These are phyloP conservation scores for Zaprionus vittiger DNA, from an alignment of 1,140 invertebrate species.

Conservation along the genomic window DNA sequence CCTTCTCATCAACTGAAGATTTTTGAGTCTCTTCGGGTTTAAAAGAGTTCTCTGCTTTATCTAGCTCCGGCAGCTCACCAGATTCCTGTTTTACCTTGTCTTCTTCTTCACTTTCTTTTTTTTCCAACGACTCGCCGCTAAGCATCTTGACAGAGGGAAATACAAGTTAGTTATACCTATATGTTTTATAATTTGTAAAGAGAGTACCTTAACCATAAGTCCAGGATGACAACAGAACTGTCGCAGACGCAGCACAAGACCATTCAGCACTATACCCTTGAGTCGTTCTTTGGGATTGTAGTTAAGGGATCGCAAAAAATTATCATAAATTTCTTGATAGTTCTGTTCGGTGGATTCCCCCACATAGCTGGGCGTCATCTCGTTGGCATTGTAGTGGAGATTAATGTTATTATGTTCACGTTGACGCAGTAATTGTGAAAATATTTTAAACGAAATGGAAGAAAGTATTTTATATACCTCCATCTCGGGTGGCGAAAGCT, in stretches of 20 bases:
- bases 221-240: slow-evolving; percentile 68
- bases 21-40: not conserved
- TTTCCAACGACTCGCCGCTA: slow-evolving; percentile 1
- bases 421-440: slow-evolving; percentile 45
- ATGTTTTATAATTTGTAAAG: not conserved
- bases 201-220: slow-evolving; percentile 43
- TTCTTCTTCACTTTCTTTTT: not conserved
- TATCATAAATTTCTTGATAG: slow-evolving; percentile 37
- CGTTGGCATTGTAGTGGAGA: slow-evolving; percentile 38
- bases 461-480: slow-evolving; percentile 55
- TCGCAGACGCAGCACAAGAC: slow-evolving; percentile 54
- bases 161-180: not conserved
- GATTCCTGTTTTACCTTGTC: not conserved
- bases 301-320: slow-evolving; percentile 46
- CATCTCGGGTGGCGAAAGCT: slow-evolving; percentile 43
- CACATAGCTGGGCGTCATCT: slow-evolving; percentile 37
- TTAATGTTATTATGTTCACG: slow-evolving; percentile 41
- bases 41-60: not conserved
- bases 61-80: not conserved
- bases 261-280: slow-evolving; percentile 50
- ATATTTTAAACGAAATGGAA: slow-evolving; percentile 44
- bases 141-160: slow-evolving; percentile 31
- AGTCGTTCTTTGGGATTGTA: slow-evolving; percentile 39
- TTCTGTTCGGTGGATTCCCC: slow-evolving; percentile 2
- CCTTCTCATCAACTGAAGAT: slow-evolving; percentile 6